These are phyloP conservation scores for Megastigmus dorsalis DNA, from an alignment of 2,888 invertebrate species.

Conservation along the genomic window DNA sequence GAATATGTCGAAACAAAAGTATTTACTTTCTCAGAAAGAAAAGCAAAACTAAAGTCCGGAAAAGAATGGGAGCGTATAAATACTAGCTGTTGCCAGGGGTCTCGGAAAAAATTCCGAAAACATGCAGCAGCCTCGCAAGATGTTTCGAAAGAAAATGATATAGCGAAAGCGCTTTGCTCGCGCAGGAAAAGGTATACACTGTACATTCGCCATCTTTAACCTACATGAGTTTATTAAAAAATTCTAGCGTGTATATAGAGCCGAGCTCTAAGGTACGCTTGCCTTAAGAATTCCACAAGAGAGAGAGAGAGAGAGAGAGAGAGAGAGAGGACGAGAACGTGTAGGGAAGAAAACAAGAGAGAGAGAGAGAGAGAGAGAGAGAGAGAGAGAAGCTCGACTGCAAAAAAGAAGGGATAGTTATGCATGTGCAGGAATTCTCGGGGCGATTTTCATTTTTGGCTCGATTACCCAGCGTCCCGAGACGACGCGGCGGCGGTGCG, in stretches of 20 bases:
- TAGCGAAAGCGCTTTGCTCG: too few relatives aligned
- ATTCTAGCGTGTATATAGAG: constrained; percentile 8
- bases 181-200: background rate
- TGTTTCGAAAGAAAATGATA: too few relatives aligned
- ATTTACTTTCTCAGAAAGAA: too few relatives aligned
- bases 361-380: too few relatives aligned
- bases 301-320: background rate
- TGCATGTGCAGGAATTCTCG: constrained; percentile 13
- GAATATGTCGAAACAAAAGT: too few relatives aligned
- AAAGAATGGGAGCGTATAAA: too few relatives aligned
- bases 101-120: too few relatives aligned
- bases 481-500: background rate
- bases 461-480: constrained; percentile 34
- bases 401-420: background rate
- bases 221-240: constrained; percentile 18
- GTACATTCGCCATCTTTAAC: constrained; percentile 1
- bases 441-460: constrained; percentile 47
- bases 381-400: background rate
- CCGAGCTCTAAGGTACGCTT: background rate
- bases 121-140: too few relatives aligned
- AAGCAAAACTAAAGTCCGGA: too few relatives aligned
- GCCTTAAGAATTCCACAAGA: constrained; percentile 17
- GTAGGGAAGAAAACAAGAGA: background rate
- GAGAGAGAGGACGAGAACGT: background rate
- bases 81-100: too few relatives aligned